Conservation (phyloP, 2,888 invertebrate genomes). For the Synanthedon vespiformis region DNA sequence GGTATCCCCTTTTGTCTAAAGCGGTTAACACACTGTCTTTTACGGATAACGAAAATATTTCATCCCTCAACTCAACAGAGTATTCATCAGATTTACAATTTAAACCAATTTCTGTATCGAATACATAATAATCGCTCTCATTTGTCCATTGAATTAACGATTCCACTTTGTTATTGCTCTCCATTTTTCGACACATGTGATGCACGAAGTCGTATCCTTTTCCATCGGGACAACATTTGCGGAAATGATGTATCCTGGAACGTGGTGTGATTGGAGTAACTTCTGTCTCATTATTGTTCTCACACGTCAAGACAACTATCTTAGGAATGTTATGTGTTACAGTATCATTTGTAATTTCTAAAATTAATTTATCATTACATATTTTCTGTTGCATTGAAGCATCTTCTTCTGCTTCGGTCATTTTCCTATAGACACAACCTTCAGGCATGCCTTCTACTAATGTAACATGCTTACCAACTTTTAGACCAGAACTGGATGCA, state of each 20-base stretch:
- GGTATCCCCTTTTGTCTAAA: slow-evolving; percentile 17
- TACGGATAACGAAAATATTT: slow-evolving; percentile 27
- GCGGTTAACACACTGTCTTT: slow-evolving; percentile 33
- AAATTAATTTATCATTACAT: slow-evolving; percentile 44
- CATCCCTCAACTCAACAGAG: slow-evolving; percentile 36
- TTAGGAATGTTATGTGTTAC: slow-evolving; percentile 35
- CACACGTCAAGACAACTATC: slow-evolving; percentile 40
- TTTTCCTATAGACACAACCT: slow-evolving; percentile 27
- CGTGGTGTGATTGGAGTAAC: slow-evolving; percentile 11
- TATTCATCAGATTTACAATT: slow-evolving; percentile 44
- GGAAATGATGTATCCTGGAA: slow-evolving; percentile 29
- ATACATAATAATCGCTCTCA: slow-evolving; percentile 24
- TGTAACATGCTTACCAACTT: slow-evolving; percentile 27
- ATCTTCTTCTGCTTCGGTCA: slow-evolving; percentile 15
- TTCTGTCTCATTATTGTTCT: slow-evolving; percentile 23
- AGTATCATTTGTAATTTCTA: slow-evolving; percentile 36
- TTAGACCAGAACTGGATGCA: slow-evolving; percentile 28
- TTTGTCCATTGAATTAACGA: slow-evolving; percentile 28
- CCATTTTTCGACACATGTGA: slow-evolving; percentile 35
- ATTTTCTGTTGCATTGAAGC: slow-evolving; percentile 12
- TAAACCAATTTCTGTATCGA: slow-evolving; percentile 38
- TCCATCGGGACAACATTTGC: slow-evolving; percentile 52
- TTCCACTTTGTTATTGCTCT: slow-evolving; percentile 20
- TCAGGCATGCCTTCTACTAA: slow-evolving; percentile 35
- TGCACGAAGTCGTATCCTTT: slow-evolving; percentile 38